These are phyloP conservation scores for Fopius arisanus DNA, from an alignment of 1,140 invertebrate species.

Conservation along the genomic window DNA sequence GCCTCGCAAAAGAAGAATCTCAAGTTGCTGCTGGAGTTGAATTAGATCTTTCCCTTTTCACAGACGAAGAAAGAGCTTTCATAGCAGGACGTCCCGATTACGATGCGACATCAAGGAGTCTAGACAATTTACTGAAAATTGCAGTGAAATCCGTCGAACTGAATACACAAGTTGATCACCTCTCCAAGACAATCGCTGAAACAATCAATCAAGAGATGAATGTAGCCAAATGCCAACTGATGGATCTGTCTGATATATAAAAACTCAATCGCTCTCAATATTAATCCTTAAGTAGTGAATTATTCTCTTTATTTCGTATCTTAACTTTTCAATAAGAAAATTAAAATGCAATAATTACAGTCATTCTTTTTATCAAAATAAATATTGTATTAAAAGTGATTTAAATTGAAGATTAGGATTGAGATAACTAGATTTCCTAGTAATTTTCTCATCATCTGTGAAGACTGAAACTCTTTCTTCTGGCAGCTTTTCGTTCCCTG, in stretches of 20 bases:
- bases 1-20: slow-evolving; percentile 37
- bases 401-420: background rate
- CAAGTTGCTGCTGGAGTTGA: slow-evolving; percentile 16
- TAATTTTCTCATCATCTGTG: slow-evolving; percentile 58
- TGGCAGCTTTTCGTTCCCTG: slow-evolving; percentile 69
- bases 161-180: slow-evolving; percentile 27
- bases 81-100: slow-evolving; percentile 45
- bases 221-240: slow-evolving; percentile 18
- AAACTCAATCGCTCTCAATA: too few relatives aligned
- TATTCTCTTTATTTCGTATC: background rate
- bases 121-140: slow-evolving; percentile 35
- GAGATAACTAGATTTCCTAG: slow-evolving; percentile 16
- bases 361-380: background rate
- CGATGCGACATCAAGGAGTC: slow-evolving; percentile 42
- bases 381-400: slow-evolving; percentile 17
- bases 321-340: background rate
- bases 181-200: slow-evolving; percentile 38
- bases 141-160: slow-evolving; percentile 36
- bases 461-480: slow-evolving; percentile 67
- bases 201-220: slow-evolving; percentile 40
- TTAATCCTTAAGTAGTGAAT: background rate
- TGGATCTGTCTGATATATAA: background rate
- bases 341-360: background rate
- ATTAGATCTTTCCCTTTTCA: slow-evolving; percentile 41
- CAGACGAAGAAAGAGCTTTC: slow-evolving; percentile 45